phyloP scores from a whole-genome alignment of 2,797 vertebrate species.

The Fundulus diaphanus region DNA sequence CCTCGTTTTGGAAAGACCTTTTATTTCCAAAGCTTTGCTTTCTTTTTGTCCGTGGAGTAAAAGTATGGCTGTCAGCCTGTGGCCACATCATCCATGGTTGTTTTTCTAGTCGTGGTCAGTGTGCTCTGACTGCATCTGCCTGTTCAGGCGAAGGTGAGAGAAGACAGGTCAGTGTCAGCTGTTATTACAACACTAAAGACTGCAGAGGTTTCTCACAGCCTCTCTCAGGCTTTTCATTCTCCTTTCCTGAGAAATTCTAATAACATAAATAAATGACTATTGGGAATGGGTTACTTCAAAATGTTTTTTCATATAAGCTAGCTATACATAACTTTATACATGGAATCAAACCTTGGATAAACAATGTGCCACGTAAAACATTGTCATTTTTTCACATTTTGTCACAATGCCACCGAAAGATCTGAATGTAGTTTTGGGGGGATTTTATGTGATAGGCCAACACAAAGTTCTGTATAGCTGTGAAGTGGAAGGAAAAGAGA shows the following conservation, averaged over 20 bases:
- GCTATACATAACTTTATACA: background rate
- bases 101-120: slow-evolving; percentile 50
- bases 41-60: slow-evolving; percentile 52
- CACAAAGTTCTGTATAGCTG: too few species aligned
- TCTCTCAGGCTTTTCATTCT: slow-evolving; percentile 27
- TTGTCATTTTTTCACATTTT: background rate
- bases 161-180: slow-evolving; percentile 52
- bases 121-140: slow-evolving; percentile 26
- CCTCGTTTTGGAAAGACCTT: slow-evolving; percentile 41
- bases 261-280: too few species aligned
- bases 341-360: background rate
- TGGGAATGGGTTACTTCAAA: background rate
- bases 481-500: too few species aligned
- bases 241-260: background rate
- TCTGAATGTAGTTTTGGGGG: too few species aligned
- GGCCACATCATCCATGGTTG: slow-evolving; percentile 53
- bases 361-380: background rate
- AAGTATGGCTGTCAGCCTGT: slow-evolving; percentile 58
- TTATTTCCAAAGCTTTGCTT: slow-evolving; percentile 46
- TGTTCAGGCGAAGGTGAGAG: slow-evolving; percentile 43
- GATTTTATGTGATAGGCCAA: too few species aligned
- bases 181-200: slow-evolving; percentile 41
- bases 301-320: background rate
- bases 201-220: slow-evolving; percentile 22
- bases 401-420: too few species aligned